Conservation (phyloP, 2,797 vertebrate species). For the Pogoniulus pusillus region DNA sequence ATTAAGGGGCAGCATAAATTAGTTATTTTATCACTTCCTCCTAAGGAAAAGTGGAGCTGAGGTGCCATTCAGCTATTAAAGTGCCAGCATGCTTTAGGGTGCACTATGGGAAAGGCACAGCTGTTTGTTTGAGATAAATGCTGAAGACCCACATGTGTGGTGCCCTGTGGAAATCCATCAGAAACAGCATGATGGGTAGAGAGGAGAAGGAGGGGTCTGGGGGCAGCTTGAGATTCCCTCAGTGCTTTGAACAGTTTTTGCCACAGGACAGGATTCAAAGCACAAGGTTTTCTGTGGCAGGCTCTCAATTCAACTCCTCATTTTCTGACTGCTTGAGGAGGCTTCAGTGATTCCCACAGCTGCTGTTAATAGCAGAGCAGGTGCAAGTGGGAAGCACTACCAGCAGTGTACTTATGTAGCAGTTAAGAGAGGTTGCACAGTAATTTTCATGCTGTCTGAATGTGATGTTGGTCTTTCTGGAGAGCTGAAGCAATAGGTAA, state of each 20-base stretch:
- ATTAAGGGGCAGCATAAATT: constrained; percentile 45
- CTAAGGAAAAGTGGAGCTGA: constrained; percentile 22
- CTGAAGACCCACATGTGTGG: rapidly evolving
- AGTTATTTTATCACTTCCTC: constrained; percentile 67
- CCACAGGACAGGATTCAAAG: neutral
- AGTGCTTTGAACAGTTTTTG: neutral
- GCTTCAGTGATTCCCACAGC: neutral
- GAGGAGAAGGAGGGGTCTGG: neutral
- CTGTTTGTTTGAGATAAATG: constrained; percentile 4
- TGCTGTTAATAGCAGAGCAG: neutral
- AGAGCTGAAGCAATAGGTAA: neutral
- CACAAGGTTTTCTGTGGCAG: neutral
- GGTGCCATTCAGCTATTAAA: constrained; percentile 35
- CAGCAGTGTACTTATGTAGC: neutral
- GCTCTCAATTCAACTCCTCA: neutral
- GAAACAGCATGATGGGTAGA: neutral
- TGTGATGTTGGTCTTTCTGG: neutral
- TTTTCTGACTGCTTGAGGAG: neutral
- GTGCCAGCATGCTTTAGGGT: neutral
- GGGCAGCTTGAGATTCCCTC: neutral
- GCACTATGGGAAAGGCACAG: neutral
- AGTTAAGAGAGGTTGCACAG: neutral
- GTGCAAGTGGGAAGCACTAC: neutral
- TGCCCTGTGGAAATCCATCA: neutral
- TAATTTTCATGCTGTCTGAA: neutral